Evolutionary conservation across 2,888 invertebrate genomes (phyloP), one percentile per base, ranked within the genome.

Genomic region (Rotaria sp.): DNA sequence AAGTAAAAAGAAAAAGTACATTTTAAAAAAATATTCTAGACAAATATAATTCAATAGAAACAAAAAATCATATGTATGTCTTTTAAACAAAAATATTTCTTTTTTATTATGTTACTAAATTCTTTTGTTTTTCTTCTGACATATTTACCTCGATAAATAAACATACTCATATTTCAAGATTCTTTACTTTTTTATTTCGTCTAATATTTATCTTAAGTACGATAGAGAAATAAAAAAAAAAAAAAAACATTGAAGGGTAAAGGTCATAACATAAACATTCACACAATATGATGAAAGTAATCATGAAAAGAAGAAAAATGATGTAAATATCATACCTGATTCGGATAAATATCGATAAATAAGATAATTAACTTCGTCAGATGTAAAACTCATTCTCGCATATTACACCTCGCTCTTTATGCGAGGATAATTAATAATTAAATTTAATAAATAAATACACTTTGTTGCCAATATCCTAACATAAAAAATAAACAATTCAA

Each of bases 331-430:
- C 35, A 38, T 92, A 97, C 98, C 99, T 89, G 97, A 97, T 93
- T 99, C 99, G 92, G 97, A 97, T 88, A 99, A 93, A 92, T 99
- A 99, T 90, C 98, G 94, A 92, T 97, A 99, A 88, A 99, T 97
- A 89, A 99, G 93, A 92, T 96, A 99, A 92, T 99, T 99, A 21
- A 99, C 96, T 94, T 99, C 98, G 92, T 99, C 98, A 92, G 97
- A 97, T 89, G 96, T 96, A 92, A 97, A 97, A 94, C 96, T 97
- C 97, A 98, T 98, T 85, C 80, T 80, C 45, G 26, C 80, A 80
- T 80, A n/a, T 10, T 80, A 80, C 18, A 2, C 67, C 67, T 67
- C 67, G 67, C 35, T 21, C 2, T 21, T n/a, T 35, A 38, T 35
- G 21, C 67, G 67, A 67, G 67, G 67, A 35, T 21, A 21, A 35